phyloP scores from a whole-genome alignment of 2,113 vertebrate genomes.

The Hymenochirus boettgeri region DNA sequence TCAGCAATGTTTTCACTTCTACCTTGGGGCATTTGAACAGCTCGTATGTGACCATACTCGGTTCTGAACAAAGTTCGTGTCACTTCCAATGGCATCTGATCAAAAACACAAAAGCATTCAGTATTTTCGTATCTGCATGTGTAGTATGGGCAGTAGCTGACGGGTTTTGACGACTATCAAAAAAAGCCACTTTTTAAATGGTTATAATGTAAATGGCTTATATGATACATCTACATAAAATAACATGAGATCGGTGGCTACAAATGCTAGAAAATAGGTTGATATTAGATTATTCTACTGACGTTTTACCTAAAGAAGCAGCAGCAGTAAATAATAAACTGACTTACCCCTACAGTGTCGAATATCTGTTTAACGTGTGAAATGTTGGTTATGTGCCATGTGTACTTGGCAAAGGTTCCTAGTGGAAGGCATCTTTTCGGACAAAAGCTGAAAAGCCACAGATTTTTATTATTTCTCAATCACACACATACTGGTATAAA shows the following conservation, averaged over 20 bases:
- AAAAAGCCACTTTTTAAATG: too few relatives aligned
- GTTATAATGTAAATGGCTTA: too few relatives aligned
- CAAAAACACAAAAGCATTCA: conserved; percentile 60
- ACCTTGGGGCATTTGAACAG: conserved; percentile 71
- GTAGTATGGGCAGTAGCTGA: too few relatives aligned
- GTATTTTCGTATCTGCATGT: too few relatives aligned
- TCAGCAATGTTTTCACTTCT: conserved; percentile 66
- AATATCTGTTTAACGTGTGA: conserved; percentile 87
- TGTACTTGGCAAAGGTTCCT: conserved; percentile 84
- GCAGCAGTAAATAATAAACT: neutral
- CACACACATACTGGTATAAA: too few relatives aligned
- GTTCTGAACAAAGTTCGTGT: conserved; percentile 84
- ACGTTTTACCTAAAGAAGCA: neutral
- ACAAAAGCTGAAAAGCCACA: conserved; percentile 69
- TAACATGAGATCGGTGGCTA: too few relatives aligned
- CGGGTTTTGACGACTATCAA: too few relatives aligned
- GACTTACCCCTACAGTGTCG: conserved; percentile 80
- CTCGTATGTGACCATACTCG: conserved; percentile 75
- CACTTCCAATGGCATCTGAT: conserved; percentile 81
- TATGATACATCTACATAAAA: too few relatives aligned
- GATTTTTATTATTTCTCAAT: conserved; percentile 7
- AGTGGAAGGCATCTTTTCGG: conserved; percentile 72
- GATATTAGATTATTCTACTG: neutral
- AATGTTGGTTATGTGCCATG: conserved; percentile 85
- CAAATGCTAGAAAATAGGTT: too few relatives aligned